Percentiles rank a stretch among this genome's conserved stretches.
Evolutionary conservation across 2,797 vertebrate species (phyloP).

Genomic region (Oophaga sylvatica): DNA sequence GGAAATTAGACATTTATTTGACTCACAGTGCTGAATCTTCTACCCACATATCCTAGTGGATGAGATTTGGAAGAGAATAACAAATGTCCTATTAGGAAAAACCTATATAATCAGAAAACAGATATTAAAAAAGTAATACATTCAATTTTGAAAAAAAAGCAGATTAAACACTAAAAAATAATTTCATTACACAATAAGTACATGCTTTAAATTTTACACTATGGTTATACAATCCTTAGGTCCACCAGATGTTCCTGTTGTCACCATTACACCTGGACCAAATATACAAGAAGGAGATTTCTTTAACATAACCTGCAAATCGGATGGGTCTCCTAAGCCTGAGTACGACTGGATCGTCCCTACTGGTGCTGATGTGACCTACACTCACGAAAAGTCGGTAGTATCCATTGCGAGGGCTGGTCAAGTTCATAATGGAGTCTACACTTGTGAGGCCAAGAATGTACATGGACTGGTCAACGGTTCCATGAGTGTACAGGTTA

Average conservation of each 20-base stretch:
- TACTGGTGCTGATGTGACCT: background rate
- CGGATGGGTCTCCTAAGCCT: background rate
- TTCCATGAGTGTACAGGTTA: background rate
- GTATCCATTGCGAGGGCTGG: background rate
- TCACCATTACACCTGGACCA: background rate
- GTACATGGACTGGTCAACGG: background rate
- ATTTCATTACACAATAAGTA: background rate
- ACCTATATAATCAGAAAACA: too few species aligned
- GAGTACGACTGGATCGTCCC: slow-evolving; percentile 23
- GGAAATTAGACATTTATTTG: background rate
- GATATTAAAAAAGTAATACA: too few species aligned
- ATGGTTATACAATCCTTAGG: background rate
- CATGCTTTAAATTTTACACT: background rate
- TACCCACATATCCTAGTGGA: background rate
- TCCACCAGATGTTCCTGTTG: background rate
- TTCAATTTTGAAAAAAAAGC: too few species aligned
- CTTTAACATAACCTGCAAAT: background rate
- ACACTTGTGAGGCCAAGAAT: slow-evolving; percentile 16
- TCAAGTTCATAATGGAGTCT: slow-evolving; percentile 5
- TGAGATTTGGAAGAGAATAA: background rate
- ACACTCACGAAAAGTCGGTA: background rate
- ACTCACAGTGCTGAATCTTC: background rate
- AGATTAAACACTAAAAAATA: background rate
- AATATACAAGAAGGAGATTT: background rate
- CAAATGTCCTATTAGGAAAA: too few species aligned